These are phyloP conservation scores for Acanthisitta chloris DNA, from an alignment of 2,113 vertebrate species.

Conservation along the genomic window DNA sequence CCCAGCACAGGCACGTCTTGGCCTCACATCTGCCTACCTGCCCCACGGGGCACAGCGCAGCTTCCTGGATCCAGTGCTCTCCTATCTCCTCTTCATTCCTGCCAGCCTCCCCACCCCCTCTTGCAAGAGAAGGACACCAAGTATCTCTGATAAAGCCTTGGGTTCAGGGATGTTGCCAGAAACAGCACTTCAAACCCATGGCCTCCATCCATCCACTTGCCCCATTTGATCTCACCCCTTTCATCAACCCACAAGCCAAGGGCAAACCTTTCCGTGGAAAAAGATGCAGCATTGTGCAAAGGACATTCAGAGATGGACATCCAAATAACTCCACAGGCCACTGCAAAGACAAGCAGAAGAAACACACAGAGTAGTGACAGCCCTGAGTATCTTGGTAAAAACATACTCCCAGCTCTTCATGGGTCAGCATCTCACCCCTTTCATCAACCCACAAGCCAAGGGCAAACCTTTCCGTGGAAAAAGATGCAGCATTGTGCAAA, in stretches of 20 bases:
- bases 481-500: neutral
- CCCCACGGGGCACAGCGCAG: neutral
- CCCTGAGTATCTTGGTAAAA: neutral
- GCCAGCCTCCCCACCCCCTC: neutral
- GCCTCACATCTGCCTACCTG: accelerated
- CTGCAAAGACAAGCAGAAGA: neutral
- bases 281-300: neutral
- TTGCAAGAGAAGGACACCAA: accelerated
- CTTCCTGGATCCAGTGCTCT: neutral
- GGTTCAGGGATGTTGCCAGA: neutral
- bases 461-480: neutral
- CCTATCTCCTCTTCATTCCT: neutral
- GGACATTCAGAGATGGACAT: neutral
- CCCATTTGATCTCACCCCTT: neutral
- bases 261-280: neutral
- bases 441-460: neutral
- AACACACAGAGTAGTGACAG: accelerated
- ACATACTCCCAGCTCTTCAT: neutral
- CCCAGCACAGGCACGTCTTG: accelerated
- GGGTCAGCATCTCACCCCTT: neutral
- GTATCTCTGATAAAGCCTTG: neutral
- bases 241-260: neutral
- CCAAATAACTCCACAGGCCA: neutral
- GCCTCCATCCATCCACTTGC: neutral
- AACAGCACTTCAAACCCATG: neutral